These are phyloP conservation scores for Amphiprion clarkii DNA, from an alignment of 2,797 vertebrate species.

Conservation along the genomic window DNA sequence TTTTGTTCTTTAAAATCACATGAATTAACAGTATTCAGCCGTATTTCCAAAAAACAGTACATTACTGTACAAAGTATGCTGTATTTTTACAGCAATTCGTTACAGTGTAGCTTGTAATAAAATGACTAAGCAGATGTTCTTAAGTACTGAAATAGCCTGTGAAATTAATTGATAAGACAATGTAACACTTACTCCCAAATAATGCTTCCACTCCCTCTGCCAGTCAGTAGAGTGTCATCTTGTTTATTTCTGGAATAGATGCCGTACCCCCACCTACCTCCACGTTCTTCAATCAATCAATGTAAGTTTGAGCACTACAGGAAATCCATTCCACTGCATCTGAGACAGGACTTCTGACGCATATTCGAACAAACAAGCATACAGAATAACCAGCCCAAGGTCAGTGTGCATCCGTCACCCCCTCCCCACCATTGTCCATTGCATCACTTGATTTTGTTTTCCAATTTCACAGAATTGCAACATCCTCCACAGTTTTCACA, in stretches of 20 bases:
- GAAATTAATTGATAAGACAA: too few species aligned
- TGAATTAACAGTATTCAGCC: too few species aligned
- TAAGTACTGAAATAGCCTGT: too few species aligned
- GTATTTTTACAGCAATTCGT: too few species aligned
- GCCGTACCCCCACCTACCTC: not conserved
- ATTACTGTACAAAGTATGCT: too few species aligned
- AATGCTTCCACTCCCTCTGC: too few species aligned
- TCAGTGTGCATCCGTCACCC: not conserved
- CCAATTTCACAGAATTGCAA: not conserved
- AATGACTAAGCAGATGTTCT: too few species aligned
- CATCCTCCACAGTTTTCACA: slow-evolving; percentile 1
- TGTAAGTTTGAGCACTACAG: not conserved
- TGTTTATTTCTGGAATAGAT: not conserved
- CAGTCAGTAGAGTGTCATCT: not conserved
- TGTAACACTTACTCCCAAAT: too few species aligned
- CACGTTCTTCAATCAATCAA: not conserved
- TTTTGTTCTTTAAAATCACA: too few species aligned
- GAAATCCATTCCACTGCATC: slow-evolving; percentile 23
- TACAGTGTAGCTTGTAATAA: too few species aligned
- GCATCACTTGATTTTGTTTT: slow-evolving; percentile 9
- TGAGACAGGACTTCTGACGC: not conserved
- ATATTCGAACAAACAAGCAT: not conserved
- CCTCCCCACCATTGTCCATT: not conserved
- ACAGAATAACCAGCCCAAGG: slow-evolving; percentile 26
- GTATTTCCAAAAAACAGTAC: too few species aligned